Evolutionary conservation across 2,113 vertebrate genomes (phyloP).

Genomic region (Setophaga coronata): DNA sequence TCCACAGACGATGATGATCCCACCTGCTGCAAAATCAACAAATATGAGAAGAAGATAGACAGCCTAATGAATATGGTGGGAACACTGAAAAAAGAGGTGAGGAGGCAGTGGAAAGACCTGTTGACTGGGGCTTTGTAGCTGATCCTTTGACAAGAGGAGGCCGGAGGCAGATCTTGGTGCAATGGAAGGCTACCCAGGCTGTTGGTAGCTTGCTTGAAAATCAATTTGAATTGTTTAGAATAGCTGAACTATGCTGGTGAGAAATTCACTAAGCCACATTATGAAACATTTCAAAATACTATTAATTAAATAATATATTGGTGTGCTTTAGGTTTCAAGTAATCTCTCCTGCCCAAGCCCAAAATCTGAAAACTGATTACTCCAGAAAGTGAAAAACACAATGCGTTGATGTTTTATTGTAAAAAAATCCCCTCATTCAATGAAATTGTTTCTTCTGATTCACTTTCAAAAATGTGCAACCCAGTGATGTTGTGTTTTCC

Average conservation of each 20-base stretch:
- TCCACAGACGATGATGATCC: slow-evolving; percentile 84
- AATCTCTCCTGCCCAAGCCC: neutral
- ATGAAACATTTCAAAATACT: neutral
- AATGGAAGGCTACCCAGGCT: neutral
- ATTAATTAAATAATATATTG: neutral
- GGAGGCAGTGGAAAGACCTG: neutral
- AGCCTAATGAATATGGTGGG: slow-evolving; percentile 84
- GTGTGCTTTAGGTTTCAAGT: neutral
- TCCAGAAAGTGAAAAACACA: neutral
- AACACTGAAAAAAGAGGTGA: slow-evolving; percentile 88
- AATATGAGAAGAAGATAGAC: slow-evolving; percentile 88
- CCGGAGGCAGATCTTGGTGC: neutral
- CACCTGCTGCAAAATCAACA: slow-evolving; percentile 79
- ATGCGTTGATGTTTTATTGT: neutral
- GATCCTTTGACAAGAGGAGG: neutral
- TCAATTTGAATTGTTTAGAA: neutral
- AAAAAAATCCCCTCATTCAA: neutral
- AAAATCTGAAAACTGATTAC: neutral
- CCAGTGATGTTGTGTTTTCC: neutral
- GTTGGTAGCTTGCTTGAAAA: neutral
- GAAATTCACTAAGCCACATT: neutral
- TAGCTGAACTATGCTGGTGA: neutral
- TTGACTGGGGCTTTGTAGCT: neutral
- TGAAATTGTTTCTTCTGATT: neutral
- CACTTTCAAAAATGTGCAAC: neutral